Base-by-base conservation (phyloP, 2,113 vertebrate species). In the Greenwoodochromis staneri region DNA sequence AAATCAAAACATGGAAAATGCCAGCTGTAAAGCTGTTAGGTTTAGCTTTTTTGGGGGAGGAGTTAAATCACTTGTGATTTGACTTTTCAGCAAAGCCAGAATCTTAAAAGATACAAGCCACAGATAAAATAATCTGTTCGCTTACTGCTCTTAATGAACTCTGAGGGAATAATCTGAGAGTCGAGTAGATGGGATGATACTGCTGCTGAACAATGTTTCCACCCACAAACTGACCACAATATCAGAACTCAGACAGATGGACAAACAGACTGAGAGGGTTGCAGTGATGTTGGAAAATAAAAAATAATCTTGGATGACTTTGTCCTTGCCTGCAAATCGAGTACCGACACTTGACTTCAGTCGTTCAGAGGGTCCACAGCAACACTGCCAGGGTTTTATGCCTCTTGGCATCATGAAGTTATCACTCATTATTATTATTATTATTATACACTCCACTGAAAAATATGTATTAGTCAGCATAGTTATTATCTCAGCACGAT, bases 1-100 rank as follows among this genome's bases (percentile, higher is more conserved):
- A 91, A 90, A 87, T 91, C 88, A 82, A 66, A 85, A 89, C 4
- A 8, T 78, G 29, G 31, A 82, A 29, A 36, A 83, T 82, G 89
- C 84, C 85, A 83, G 76, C 85, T 36, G 49, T 51, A n/a, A 87
- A 83, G 71, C 34, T 55, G 45, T 31, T 81, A 40, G 51, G 21
- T 9, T 76, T 3, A 85, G 82, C n/a, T 34, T 78, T 36, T 61
- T 19, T 11, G 1, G 2, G 16, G 5, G 0, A 1, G 31, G 78
- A 73, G 42, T 45, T 61, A 54, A 57, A 54, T 87, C 31, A 34
- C 24, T n/a, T 14, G 24, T 49, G 21, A 88, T 88, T 73, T 85
- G 13, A 45, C 0, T 73, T 73, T 42, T 73, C 21, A 73, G 40
- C 31, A 13, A 57, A 10, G 47, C n/a, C 36, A 21, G 59, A 83